phyloP scores from a whole-genome alignment of 2,888 invertebrate species.

The Galeopsomyia nigrocyanea region DNA sequence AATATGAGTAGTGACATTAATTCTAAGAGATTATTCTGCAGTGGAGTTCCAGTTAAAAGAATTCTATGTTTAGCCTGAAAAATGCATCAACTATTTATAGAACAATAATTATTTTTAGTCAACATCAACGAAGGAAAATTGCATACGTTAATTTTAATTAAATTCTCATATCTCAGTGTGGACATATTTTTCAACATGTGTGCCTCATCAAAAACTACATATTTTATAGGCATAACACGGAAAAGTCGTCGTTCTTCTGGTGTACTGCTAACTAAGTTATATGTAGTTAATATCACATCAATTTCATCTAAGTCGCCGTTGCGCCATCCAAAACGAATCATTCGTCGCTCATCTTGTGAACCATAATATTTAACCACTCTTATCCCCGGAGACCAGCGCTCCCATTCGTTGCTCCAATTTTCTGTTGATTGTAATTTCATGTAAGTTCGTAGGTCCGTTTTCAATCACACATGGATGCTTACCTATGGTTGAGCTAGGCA shows the following conservation, averaged over 20 bases:
- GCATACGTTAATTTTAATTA: slow-evolving; percentile 85
- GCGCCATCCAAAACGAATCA: slow-evolving; percentile 82
- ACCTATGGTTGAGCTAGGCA: slow-evolving; percentile 96
- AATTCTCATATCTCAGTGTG: slow-evolving; percentile 88
- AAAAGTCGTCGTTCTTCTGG: slow-evolving; percentile 93
- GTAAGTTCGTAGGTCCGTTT: slow-evolving; percentile 20
- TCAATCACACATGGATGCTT: slow-evolving; percentile 43
- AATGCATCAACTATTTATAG: slow-evolving; percentile 27
- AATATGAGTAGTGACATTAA: slow-evolving; percentile 95
- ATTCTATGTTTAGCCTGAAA: slow-evolving; percentile 85
- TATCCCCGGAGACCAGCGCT: slow-evolving; percentile 83
- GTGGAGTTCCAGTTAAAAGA: slow-evolving; percentile 93
- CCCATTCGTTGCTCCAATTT: slow-evolving; percentile 86
- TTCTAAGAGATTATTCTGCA: slow-evolving; percentile 96
- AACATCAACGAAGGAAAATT: slow-evolving; percentile 21
- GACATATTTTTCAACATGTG: slow-evolving; percentile 99
- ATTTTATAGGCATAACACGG: slow-evolving; percentile 89
- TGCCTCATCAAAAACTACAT: slow-evolving; percentile 96
- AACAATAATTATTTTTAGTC: slow-evolving; percentile 24
- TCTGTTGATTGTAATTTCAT: slow-evolving; percentile 69
- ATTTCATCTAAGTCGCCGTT: slow-evolving; percentile 79
- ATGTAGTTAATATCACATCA: slow-evolving; percentile 92
- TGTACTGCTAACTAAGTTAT: slow-evolving; percentile 85
- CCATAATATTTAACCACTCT: slow-evolving; percentile 93
- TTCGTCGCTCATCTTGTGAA: slow-evolving; percentile 84